Percentiles rank a stretch among this genome's conserved stretches.
phyloP scores from a whole-genome alignment of 2,113 vertebrate species.

The Ochotona curzoniae region DNA sequence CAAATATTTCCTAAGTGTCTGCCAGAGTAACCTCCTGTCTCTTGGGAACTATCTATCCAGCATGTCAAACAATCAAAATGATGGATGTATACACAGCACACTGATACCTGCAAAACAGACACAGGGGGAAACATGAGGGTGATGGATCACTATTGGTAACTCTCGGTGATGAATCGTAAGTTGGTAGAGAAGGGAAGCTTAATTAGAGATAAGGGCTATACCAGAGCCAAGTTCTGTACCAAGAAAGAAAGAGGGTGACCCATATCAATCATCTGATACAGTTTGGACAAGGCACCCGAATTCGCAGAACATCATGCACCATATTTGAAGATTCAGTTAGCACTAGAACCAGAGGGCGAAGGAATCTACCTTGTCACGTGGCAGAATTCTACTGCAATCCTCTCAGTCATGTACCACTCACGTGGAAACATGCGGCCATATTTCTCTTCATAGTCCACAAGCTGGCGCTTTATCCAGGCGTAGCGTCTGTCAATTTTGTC shows the following conservation, averaged over 20 bases:
- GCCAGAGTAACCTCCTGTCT: neutral
- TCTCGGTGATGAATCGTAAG: neutral
- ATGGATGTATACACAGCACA: neutral
- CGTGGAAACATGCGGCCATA: constrained; percentile 96
- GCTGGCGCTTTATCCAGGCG: constrained; percentile 97
- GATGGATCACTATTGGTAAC: neutral
- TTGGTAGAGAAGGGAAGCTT: neutral
- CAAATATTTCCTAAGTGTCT: constrained; percentile 41
- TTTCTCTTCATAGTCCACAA: constrained; percentile 99
- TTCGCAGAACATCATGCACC: neutral
- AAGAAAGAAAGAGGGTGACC: neutral
- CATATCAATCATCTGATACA: neutral
- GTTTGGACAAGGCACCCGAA: neutral
- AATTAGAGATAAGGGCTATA: neutral
- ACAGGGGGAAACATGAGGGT: neutral
- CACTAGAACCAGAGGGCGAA: neutral
- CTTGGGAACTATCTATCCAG: neutral
- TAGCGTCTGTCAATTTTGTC: constrained; percentile 98
- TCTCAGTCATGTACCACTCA: constrained; percentile 98
- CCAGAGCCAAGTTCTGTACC: neutral
- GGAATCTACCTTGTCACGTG: constrained; percentile 93
- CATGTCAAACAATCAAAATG: constrained; percentile 17
- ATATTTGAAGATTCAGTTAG: constrained; percentile 23
- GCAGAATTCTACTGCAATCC: constrained; percentile 98
- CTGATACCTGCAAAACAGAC: neutral